phyloP scores from a whole-genome alignment of 2,888 invertebrate genomes.

The Drosophila lacicola region DNA sequence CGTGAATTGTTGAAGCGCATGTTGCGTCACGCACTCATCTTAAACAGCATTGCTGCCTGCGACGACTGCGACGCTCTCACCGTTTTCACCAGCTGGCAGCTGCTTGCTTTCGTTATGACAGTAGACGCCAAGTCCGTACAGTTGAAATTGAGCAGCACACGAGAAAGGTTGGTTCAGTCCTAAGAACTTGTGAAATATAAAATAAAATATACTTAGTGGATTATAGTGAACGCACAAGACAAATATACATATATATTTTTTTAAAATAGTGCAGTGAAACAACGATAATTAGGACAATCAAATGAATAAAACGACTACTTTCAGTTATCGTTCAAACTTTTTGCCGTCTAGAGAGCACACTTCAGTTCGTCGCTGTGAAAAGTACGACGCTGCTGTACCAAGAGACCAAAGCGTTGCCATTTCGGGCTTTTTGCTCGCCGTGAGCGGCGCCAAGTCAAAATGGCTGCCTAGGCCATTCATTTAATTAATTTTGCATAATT shows the following conservation, averaged over 20 bases:
- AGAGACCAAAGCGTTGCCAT: conserved; percentile 59
- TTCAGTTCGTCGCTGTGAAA: conserved; percentile 31
- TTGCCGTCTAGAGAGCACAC: conserved; percentile 14
- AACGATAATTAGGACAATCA: not conserved
- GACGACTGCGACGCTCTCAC: conserved; percentile 19
- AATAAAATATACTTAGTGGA: conserved; percentile 19
- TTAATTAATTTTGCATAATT: conserved; percentile 47
- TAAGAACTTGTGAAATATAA: conserved; percentile 23
- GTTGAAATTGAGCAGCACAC: conserved; percentile 75
- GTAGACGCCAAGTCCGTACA: conserved; percentile 68
- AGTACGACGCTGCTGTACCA: conserved; percentile 57
- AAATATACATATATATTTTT: conserved; percentile 5
- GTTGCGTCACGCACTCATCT: conserved; percentile 42
- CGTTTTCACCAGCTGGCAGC: conserved; percentile 30
- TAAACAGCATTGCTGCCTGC: conserved; percentile 10
- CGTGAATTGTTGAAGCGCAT: conserved; percentile 16
- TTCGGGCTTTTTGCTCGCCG: conserved; percentile 44
- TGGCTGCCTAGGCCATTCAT: conserved; percentile 50
- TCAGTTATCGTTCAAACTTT: conserved; percentile 19
- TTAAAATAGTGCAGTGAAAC: conserved; percentile 34
- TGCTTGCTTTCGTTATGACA: conserved; percentile 54
- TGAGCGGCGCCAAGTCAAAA: conserved; percentile 52
- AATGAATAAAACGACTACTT: conserved; percentile 1
- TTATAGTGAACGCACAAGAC: conserved; percentile 7
- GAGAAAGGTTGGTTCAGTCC: conserved; percentile 74